Conservation (phyloP, 53 echinoderm and acorn worm genomes). For the Echinarachnius parma region DNA sequence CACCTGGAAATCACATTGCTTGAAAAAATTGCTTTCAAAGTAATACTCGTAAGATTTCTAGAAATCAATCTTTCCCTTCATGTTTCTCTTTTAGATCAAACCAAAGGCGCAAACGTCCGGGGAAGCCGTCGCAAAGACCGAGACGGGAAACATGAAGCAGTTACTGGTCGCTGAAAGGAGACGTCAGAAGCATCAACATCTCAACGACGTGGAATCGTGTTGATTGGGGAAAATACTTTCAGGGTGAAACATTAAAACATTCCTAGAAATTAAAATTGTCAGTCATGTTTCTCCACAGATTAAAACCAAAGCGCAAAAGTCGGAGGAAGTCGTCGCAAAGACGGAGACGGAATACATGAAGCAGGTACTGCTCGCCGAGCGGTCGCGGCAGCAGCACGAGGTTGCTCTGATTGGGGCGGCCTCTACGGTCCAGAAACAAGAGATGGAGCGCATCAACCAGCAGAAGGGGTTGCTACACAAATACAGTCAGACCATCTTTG, state of each 20-base stretch:
- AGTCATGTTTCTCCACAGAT: not conserved
- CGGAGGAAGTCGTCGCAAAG: constrained; percentile 25
- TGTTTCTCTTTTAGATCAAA: constrained; percentile 12
- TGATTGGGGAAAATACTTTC: no score
- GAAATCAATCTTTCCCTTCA: no score
- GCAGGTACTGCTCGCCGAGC: constrained; percentile 15
- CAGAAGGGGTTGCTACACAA: constrained; percentile 11
- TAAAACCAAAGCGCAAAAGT: constrained; percentile 16
- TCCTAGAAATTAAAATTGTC: no score
- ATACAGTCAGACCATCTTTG: constrained; percentile 11
- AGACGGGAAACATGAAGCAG: constrained; percentile 26
- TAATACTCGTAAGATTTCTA: no score
- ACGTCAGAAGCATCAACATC: constrained; percentile 30
- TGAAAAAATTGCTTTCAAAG: no score
- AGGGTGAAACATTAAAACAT: no score
- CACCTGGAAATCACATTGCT: no score
- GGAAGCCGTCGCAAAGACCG: constrained; percentile 18
- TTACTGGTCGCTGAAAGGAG: constrained; percentile 10
- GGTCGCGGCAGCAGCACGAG: constrained; percentile 32
- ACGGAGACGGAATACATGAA: constrained; percentile 28
- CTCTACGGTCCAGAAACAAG: constrained; percentile 32
- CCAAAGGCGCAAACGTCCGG: constrained; percentile 18
- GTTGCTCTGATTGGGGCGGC: constrained; percentile 19
- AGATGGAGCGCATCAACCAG: constrained; percentile 44
- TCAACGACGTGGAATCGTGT: no score